Evolutionary conservation across 35 echinoderm and acorn worm species (phyloP).

Genomic region (Nesometra sesokonis): DNA sequence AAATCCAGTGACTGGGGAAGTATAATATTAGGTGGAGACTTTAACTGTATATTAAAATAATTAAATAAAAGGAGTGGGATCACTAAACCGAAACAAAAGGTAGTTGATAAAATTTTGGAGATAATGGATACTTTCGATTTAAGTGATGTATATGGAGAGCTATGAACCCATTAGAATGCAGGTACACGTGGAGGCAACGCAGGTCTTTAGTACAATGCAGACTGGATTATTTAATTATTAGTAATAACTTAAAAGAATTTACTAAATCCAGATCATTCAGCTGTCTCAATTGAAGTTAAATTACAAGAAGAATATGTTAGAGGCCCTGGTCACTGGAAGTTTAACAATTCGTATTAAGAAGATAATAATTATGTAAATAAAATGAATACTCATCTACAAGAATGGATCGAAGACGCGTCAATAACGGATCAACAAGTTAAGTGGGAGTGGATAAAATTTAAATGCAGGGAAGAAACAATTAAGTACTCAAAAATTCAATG

Average conservation of each 20-base stretch:
- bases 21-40: too few relatives aligned
- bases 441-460: too few relatives aligned
- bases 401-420: too few relatives aligned
- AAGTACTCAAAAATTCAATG: too few relatives aligned
- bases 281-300: neutral
- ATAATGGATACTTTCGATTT: neutral
- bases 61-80: too few relatives aligned
- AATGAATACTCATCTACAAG: too few relatives aligned
- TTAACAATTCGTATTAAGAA: neutral
- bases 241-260: neutral
- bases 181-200: neutral
- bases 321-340: neutral
- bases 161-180: neutral
- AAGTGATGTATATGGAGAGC: conserved; percentile 7
- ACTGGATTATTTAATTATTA: neutral
- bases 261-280: neutral
- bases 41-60: too few relatives aligned
- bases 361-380: neutral
- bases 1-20: too few relatives aligned
- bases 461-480: too few relatives aligned
- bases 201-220: neutral
- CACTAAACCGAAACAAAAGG: too few relatives aligned
- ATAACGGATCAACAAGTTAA: too few relatives aligned
- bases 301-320: neutral
- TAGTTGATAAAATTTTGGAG: neutral